Evolutionary conservation across 1,140 invertebrate genomes (phyloP), one percentile per base, ranked within the genome.

Genomic region (Habropoda laboriosa): DNA sequence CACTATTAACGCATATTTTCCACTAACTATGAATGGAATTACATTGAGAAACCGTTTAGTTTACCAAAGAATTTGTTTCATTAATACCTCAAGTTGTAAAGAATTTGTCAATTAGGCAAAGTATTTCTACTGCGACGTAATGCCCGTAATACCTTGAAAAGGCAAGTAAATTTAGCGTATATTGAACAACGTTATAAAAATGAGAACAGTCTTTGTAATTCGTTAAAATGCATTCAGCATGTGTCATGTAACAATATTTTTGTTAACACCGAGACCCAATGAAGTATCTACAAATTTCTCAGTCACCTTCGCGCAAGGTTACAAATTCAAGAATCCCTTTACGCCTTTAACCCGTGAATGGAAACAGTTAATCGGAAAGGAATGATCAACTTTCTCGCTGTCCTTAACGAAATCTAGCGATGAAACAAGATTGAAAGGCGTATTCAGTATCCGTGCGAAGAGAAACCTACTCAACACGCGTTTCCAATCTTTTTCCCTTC

Each of bases 391-490:
- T 68, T 77, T 27, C 40, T 47, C 57, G 38, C 13, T 53, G 45
- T 32, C 47, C 24, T 27, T 38, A 45, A 27, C 35, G 49, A 40
- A 63, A 67, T 66, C 38, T 24, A 30, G 12, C 3, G 30, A 35
- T 45, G 32, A 71, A 72, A 72, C 68, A 57, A 79, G 76, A 72
- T 61, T 68, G 40, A 71, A 53, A 79, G 76, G 38, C 58, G 76
- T 71, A 55, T 79, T 73, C 67, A 27, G 27, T 79, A 72, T 79
- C 76, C 68, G 35, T 35, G 76, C 57, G 18, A 74, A 47, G 60
- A 74, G 68, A 73, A 64, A 79, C 71, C 49, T 63, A 64, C 57
- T 38, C 51, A 40, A 57, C 60, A 38, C 49, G 49, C 51, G 24
- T 79, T 57, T 72, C 49, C 70, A 42, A 58, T 74, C 78, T 27